A percentile compares a stretch with the other conserved stretches of the same genome.
phyloP scores from a whole-genome alignment of 2,113 vertebrate species.

The Calcarius ornatus region DNA sequence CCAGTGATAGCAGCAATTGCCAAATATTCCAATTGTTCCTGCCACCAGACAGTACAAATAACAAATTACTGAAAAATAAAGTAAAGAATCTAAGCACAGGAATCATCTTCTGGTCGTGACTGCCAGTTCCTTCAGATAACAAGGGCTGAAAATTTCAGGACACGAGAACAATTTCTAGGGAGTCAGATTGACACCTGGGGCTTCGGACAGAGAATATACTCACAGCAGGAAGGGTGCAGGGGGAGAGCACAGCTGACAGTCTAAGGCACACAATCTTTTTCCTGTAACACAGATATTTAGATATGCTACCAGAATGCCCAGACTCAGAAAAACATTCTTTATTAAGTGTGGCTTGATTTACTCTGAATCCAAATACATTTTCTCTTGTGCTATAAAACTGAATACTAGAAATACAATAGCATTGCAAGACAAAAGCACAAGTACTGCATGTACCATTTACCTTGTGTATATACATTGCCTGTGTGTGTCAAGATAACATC shows the following conservation, averaged over 20 bases:
- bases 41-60: background rate
- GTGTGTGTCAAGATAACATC: background rate
- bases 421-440: background rate
- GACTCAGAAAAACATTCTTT: background rate
- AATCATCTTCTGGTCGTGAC: background rate
- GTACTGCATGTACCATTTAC: background rate
- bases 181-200: background rate
- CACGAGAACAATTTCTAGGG: background rate
- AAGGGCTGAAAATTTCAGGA: background rate
- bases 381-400: background rate
- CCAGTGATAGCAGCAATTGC: background rate
- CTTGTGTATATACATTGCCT: background rate
- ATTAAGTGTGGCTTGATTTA: background rate
- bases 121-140: background rate
- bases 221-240: background rate
- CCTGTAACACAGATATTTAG: background rate
- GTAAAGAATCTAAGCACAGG: background rate
- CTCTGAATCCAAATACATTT: background rate
- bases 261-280: background rate
- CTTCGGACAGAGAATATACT: background rate
- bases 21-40: background rate
- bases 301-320: background rate
- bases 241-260: background rate
- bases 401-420: background rate
- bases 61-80: background rate